Evolutionary conservation across 23 tunicate species (phyloP), one percentile per base, ranked within the genome.

Genomic region (Aplidium turbinatum): DNA sequence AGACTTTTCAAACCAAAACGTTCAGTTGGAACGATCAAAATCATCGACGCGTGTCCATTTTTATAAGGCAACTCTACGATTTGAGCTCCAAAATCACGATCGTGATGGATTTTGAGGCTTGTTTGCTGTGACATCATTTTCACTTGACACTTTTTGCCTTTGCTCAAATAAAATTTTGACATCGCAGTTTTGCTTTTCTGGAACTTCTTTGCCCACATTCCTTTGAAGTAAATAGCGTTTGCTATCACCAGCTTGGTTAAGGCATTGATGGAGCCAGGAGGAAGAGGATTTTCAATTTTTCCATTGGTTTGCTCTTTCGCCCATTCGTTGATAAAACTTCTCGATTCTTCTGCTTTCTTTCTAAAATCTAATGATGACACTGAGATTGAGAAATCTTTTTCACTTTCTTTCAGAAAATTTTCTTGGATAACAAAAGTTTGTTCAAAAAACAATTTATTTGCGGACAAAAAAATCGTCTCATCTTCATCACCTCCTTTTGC

Each of bases 151-250:
- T 29, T 34, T 26, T 72, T 68, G 0, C 38, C 33, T 33, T 70
- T 27, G 2, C 38, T 24, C 38, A 68, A 30, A 61, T 71, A 51
- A 35, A 90, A 90, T 45, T 83, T 58, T 35, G 9, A 1, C 36
- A 52, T 24, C n/a, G 21, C 45, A 18, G 97, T 90, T 1, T 30
- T 5, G 16, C 40, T 21, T 0, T 35, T 20, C 4, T 83, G 28
- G 54, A 90, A 90, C 78, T 71, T 60, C 13, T 72, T 48, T 34
- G 27, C 24, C 97, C 97, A 90, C 32, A 65, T 71, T 18, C 97
- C 97, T 84, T 90, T 90, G 53, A 90, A 90, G 42, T 90, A 90
- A 16, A 90, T 58, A 11, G 97, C 97, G 66, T 84, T 83, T 23
- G 78, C 85, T 13, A 90, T 29, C 1, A 90, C 86, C 34, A 90